Evolutionary conservation across 1,140 invertebrate species (phyloP).

Genomic region (Caenorhabditis inopinata): DNA sequence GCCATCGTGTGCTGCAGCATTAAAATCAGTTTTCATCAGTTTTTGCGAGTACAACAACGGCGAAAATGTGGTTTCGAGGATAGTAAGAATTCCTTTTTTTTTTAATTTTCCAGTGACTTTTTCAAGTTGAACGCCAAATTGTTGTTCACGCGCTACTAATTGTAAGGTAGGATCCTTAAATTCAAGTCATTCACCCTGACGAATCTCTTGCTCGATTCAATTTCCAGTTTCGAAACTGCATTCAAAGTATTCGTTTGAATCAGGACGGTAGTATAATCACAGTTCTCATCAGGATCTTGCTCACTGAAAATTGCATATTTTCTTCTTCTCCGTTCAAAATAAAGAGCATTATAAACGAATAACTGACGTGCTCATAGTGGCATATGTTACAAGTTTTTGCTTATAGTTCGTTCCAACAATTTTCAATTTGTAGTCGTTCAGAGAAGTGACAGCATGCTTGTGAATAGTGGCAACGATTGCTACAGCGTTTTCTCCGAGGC

Average conservation of each 20-base stretch:
- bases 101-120: too few relatives aligned
- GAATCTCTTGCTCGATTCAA: background rate
- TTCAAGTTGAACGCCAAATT: too few relatives aligned
- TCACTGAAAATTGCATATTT: background rate
- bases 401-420: background rate
- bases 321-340: background rate
- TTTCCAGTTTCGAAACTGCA: background rate
- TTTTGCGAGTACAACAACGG: too few relatives aligned
- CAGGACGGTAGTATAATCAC: background rate
- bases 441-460: background rate
- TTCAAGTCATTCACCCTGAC: background rate
- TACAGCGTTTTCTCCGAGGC: background rate
- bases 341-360: background rate
- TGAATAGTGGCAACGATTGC: constrained; percentile 3
- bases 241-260: background rate
- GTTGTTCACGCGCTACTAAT: too few relatives aligned
- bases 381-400: background rate
- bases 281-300: background rate
- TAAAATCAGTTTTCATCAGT: too few relatives aligned
- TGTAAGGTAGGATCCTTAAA: too few relatives aligned
- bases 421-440: background rate
- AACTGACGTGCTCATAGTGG: background rate
- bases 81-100: too few relatives aligned
- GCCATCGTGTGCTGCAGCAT: too few relatives aligned
- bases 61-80: too few relatives aligned